Evolutionary conservation across 2,888 invertebrate species (phyloP).

Genomic region (Tenthredo distinguenda): DNA sequence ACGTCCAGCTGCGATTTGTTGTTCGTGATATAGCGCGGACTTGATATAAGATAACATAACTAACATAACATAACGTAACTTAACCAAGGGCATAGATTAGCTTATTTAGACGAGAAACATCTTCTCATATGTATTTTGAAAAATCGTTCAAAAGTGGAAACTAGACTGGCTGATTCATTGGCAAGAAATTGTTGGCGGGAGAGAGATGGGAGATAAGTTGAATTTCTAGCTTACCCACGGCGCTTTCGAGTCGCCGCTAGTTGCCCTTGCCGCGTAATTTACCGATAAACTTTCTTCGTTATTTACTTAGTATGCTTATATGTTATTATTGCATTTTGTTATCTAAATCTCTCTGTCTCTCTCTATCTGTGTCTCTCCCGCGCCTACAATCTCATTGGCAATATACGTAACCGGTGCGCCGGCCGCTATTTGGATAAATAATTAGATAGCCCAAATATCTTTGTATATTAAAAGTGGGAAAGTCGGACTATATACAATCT

Average conservation of each 20-base stretch:
- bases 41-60: background rate
- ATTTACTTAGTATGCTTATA: slow-evolving; percentile 34
- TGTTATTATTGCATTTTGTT: slow-evolving; percentile 48
- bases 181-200: slow-evolving; percentile 38
- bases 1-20: background rate
- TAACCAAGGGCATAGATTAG: background rate
- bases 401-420: background rate
- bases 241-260: slow-evolving; percentile 62
- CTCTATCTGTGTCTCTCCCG: slow-evolving; percentile 39
- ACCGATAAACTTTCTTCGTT: slow-evolving; percentile 51
- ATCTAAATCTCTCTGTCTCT: slow-evolving; percentile 43
- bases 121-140: background rate
- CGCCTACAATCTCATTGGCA: slow-evolving; percentile 2
- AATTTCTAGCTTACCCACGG: slow-evolving; percentile 60
- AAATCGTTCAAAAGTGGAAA: background rate
- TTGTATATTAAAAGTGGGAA: background rate
- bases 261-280: slow-evolving; percentile 20
- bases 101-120: background rate
- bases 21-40: background rate
- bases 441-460: slow-evolving; percentile 38
- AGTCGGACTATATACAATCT: background rate
- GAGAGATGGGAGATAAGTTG: slow-evolving; percentile 30
- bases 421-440: slow-evolving; percentile 44
- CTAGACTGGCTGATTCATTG: background rate
- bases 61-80: background rate